Conservation (phyloP, 2,888 invertebrate species). For the Flabesymbios commensalis region DNA sequence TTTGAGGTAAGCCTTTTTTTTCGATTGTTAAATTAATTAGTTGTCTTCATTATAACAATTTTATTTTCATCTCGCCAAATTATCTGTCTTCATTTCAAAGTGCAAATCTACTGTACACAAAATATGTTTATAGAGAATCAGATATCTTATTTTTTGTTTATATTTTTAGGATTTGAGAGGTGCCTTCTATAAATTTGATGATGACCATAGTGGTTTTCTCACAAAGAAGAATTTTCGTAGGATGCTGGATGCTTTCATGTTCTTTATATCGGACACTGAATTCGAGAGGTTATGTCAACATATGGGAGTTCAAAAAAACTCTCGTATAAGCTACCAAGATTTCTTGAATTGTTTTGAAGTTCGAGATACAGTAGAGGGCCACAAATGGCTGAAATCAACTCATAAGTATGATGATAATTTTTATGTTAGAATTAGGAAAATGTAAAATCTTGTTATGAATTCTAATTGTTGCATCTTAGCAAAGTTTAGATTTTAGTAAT, state of each 20-base stretch:
- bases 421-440: background rate
- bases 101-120: too few relatives aligned
- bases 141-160: too few relatives aligned
- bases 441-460: too few relatives aligned
- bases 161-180: constrained; percentile 55
- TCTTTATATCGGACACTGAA: constrained; percentile 48
- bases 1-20: constrained; percentile 55
- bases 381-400: constrained; percentile 56
- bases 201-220: constrained; percentile 49
- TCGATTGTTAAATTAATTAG: too few relatives aligned
- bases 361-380: constrained; percentile 53
- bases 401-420: constrained; percentile 49
- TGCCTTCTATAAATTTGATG: constrained; percentile 60
- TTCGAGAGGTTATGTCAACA: constrained; percentile 51
- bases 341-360: constrained; percentile 56
- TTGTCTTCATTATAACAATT: too few relatives aligned
- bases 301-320: constrained; percentile 3
- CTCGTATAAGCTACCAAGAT: constrained; percentile 49
- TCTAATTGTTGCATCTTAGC: too few relatives aligned
- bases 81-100: too few relatives aligned
- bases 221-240: constrained; percentile 51
- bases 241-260: constrained; percentile 55
- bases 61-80: too few relatives aligned
- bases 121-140: too few relatives aligned
- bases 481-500: too few relatives aligned